Base-by-base conservation (phyloP, 2,888 invertebrate species). In the Endotricha flammealis region DNA sequence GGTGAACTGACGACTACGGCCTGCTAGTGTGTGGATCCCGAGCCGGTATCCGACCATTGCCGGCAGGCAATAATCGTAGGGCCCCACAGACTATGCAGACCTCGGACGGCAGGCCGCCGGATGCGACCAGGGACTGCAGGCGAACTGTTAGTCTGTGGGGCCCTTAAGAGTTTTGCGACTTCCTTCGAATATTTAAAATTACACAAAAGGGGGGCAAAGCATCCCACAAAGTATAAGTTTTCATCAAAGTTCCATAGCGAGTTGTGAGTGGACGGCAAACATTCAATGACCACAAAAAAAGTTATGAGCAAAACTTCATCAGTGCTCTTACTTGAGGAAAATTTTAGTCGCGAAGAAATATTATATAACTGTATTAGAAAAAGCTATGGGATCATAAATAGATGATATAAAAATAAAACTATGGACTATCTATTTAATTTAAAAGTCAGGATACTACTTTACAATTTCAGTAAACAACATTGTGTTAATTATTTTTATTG, bases 261-360 rank as follows among this genome's bases (percentile, higher is more conserved):
- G 53, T 57, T 46, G 62, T 51, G 60, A 77, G 74, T 70, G 66
- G 74, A 68, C 64, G 63, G 64, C 71, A 76, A 78, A 81, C 74
- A 77, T 74, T 76, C 70, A 73, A 74, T 73, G 75, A 68, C 71
- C 73, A 69, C 71, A 65, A 70, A 72, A 16, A 71, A 74, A 74
- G 67, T 72, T 70, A 61, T 55, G 52, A 48, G 38, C 33, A 41
- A 68, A 74, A 71, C 64, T 71, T 66, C 50, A 53, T 53, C 58
- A 57, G 56, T 50, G 48, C 51, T 54, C 42, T 44, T 41, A 48
- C 43, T 44, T 39, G 39, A 37, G 44, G 45, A 39, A 53, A 62
- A 57, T 42, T 59, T 56, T 44, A 40, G 41, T 32, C 45, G 40
- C 55, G 50, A 53, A 53, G 48, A 58, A 62, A 59, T 59, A 55